Evolutionary conservation across 2,888 invertebrate species (phyloP).

Genomic region (Dasysyrphus tricinctus): DNA sequence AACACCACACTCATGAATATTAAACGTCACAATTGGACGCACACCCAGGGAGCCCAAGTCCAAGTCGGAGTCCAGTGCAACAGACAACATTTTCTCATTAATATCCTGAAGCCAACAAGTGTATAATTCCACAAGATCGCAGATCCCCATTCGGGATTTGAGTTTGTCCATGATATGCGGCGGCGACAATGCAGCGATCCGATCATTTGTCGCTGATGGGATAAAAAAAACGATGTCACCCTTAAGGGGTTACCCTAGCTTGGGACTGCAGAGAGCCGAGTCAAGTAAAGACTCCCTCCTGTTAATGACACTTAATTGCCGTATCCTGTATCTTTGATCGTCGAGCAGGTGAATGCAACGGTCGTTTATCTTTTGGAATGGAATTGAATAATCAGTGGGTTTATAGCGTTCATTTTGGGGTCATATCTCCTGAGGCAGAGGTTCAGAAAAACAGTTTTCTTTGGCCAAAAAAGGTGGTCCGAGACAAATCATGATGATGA

Average conservation of each 20-base stretch:
- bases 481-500: slow-evolving; percentile 55
- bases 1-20: slow-evolving; percentile 69
- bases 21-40: slow-evolving; percentile 76
- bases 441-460: slow-evolving; percentile 12
- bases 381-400: slow-evolving; percentile 74
- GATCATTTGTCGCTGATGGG: slow-evolving; percentile 30
- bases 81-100: slow-evolving; percentile 63
- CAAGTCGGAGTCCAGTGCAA: not conserved
- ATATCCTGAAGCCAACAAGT: slow-evolving; percentile 75
- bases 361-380: slow-evolving; percentile 66
- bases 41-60: slow-evolving; percentile 56
- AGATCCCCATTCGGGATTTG: slow-evolving; percentile 48
- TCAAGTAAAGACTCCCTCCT: slow-evolving; percentile 50
- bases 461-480: slow-evolving; percentile 47
- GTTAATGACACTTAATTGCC: slow-evolving; percentile 76
- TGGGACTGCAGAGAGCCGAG: slow-evolving; percentile 6
- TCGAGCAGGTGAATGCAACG: slow-evolving; percentile 71
- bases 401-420: slow-evolving; percentile 68
- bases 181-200: slow-evolving; percentile 64
- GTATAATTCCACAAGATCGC: slow-evolving; percentile 35
- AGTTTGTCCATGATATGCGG: slow-evolving; percentile 31
- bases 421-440: slow-evolving; percentile 47
- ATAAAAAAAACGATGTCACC: slow-evolving; percentile 61
- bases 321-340: slow-evolving; percentile 74
- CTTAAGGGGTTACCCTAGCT: slow-evolving; percentile 66